Evolutionary conservation across 1,140 invertebrate genomes (phyloP), one percentile per base, ranked within the genome.

Genomic region (Pseudomyrmex gracilis): DNA sequence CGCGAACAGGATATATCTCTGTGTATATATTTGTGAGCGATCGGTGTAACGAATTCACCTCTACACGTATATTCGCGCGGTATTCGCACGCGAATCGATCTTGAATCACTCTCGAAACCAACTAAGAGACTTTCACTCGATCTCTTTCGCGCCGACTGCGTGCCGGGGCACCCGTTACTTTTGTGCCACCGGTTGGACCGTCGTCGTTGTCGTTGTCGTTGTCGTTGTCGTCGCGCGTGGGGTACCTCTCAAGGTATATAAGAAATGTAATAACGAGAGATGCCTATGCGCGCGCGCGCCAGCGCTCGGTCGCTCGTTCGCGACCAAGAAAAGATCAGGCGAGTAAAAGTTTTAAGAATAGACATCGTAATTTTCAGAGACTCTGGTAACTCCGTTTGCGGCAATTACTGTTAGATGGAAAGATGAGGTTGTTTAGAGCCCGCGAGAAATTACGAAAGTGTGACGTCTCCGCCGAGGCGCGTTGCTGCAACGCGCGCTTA

Each of bases 361-460:
- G 76, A 45, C 51, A 15, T n/a, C 64, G 57, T 53, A 78, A 80
- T 71, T 34, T 34, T 34, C 34, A 34, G 34, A 34, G 51, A 80
- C 34, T 34, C 34, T 34, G 34, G 53, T n/a, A 49, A 71, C 64
- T 58, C 53, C 61, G 70, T 70, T 57, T 34, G 43, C 66, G 76
- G 76, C 66, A 58, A 80, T 80, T 70, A 70, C 66, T 4, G 76
- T 58, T 70, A 58, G 76, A 80, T 70, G 76, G 53, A 58, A 58
- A 70, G 76, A 78, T 58, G 76, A 57, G 51, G 53, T 17, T 55
- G 34, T 68, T 47, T 15, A 2, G 66, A n/a, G 53, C 53, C 53
- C 2, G 15, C 63, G 66, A 80, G 76, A 71, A 80, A 71, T 80
- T 80, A 80, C 76, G 76, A 71, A 80, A 80, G 76, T 71, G 76